phyloP scores from a whole-genome alignment of 2,797 vertebrate genomes.

The Naso thynnoides region DNA sequence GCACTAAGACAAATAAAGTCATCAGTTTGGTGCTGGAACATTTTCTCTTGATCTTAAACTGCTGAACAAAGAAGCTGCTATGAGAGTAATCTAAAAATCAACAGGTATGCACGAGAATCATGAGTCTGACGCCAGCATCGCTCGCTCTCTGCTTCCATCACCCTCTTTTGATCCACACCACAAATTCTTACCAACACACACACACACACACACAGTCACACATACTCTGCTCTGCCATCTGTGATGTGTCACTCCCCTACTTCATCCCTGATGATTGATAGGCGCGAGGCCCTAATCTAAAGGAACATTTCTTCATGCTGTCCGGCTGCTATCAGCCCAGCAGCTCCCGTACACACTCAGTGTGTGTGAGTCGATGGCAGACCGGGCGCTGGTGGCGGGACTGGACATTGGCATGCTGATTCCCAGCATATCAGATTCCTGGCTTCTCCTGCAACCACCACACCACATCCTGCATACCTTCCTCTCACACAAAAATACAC shows the following conservation, averaged over 20 bases:
- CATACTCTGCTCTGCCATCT: slow-evolving; percentile 40
- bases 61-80: not conserved
- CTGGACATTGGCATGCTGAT: slow-evolving; percentile 71
- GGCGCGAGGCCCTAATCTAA: slow-evolving; percentile 77
- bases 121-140: slow-evolving; percentile 15
- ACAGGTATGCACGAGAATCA: not conserved
- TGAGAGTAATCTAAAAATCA: not conserved
- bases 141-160: slow-evolving; percentile 15
- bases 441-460: slow-evolving; percentile 60
- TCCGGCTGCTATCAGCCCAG: slow-evolving; percentile 75
- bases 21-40: not conserved
- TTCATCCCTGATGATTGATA: slow-evolving; percentile 78
- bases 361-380: slow-evolving; percentile 62
- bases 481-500: slow-evolving; percentile 27
- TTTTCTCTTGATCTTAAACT: not conserved
- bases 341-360: slow-evolving; percentile 69
- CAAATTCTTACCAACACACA: slow-evolving; percentile 52
- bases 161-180: slow-evolving; percentile 29
- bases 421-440: slow-evolving; percentile 76
- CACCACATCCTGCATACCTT: slow-evolving; percentile 66
- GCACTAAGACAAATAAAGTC: not conserved
- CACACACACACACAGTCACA: slow-evolving; percentile 47
- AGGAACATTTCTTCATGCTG: slow-evolving; percentile 77
- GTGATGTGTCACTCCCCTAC: slow-evolving; percentile 64
- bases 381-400: slow-evolving; percentile 42